Evolutionary conservation across 2,888 invertebrate species (phyloP).

Genomic region (Hedychridium roseum): DNA sequence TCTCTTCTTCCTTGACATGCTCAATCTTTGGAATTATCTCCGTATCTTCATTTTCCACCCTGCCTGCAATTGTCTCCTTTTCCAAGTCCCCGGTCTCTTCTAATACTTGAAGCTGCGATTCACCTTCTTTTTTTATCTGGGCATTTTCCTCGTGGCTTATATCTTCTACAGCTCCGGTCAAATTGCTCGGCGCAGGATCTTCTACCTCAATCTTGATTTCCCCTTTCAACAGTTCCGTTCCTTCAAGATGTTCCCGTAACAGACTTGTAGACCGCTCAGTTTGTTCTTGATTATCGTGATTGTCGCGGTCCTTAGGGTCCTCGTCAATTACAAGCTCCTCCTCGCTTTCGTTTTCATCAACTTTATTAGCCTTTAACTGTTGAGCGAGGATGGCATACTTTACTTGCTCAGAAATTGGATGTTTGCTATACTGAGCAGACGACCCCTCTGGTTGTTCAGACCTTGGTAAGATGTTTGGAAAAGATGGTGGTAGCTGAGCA

Average conservation of each 20-base stretch:
- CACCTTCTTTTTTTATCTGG: conserved; percentile 1
- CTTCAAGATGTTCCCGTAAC: conserved; percentile 53
- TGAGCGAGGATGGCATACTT: conserved; percentile 82
- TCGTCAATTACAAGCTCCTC: conserved; percentile 77
- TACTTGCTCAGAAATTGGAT: conserved; percentile 71
- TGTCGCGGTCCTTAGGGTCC: conserved; percentile 60
- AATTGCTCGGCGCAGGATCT: too few species aligned
- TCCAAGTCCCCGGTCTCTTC: conserved; percentile 14
- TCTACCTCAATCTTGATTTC: too few species aligned
- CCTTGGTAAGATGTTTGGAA: conserved; percentile 43
- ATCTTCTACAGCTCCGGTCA: conserved; percentile 34
- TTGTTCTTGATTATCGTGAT: conserved; percentile 32
- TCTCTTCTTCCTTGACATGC: conserved; percentile 20
- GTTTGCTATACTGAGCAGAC: conserved; percentile 59
- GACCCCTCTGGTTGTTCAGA: conserved; percentile 59
- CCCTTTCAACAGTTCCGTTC: too few species aligned
- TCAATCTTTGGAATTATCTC: too few species aligned
- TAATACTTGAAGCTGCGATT: background rate
- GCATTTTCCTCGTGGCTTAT: background rate
- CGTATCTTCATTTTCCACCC: conserved; percentile 16
- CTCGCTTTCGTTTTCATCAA: conserved; percentile 74
- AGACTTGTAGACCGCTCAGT: conserved; percentile 46
- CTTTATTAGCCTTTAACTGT: conserved; percentile 70
- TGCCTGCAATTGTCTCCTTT: conserved; percentile 8
- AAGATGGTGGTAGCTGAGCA: conserved; percentile 31